Evolutionary conservation across 2,113 vertebrate genomes (phyloP), one percentile per base, ranked within the genome.

Genomic region (Antechinus stuartii): DNA sequence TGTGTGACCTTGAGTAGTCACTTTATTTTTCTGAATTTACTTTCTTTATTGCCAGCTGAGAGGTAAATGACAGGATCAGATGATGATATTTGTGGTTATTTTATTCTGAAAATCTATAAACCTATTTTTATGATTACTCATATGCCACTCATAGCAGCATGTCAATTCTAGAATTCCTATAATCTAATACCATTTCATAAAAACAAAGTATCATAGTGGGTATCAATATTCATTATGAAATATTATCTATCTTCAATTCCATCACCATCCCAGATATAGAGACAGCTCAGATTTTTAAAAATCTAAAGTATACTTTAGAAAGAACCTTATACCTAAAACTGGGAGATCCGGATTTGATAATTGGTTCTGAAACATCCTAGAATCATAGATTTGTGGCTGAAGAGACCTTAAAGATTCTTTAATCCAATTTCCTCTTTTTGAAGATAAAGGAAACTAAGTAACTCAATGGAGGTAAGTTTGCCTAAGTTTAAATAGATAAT

Each of bases 31-130:
- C 68, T 84, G 68, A 84, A 84, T 42, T 19, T 84, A 84, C 8
- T 84, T 84, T 84, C 68, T 84, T 84, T 84, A 84, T 23, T 84
- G 68, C n/a, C n/a, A 76, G 68, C 68, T 84, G n/a, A 84, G 68
- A 84, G 19, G n/a, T 42, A 84, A 84, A 84, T 84, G 68, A 84
- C 14, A 84, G n/a, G 19, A 42, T 3, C 61, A 76, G 61, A 68
- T 8, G 5, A n/a, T 76, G 14, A 19, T 6, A 76, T n/a, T 19
- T 42, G 7, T 23, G 68, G n/a, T 42, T 16, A 84, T 84, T 84
- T 84, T 84, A 42, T 84, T 84, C n/a, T 84, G 68, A 42, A 84
- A 42, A 42, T 42, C 68, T 84, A 76, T 76, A 76, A 76, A 76
- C 1, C 35, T 42, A 76, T 76, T 76, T 76, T 4, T 76, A n/a